Base-by-base conservation (phyloP, 2,113 vertebrate genomes). In the Elephas maximus region DNA sequence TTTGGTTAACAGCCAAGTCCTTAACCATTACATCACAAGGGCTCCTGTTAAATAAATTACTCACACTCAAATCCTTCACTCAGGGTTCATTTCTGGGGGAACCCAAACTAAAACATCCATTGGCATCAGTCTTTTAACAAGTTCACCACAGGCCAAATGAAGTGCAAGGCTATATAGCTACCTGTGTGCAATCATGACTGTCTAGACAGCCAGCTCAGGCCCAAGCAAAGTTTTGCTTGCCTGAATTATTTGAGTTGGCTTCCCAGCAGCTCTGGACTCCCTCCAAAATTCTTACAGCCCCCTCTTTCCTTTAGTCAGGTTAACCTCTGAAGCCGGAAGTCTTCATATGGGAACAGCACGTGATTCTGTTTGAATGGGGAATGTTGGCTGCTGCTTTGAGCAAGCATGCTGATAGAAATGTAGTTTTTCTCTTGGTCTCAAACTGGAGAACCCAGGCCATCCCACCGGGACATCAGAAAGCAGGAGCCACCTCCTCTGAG, bases 231-330 rank as follows among this genome's bases (percentile, higher is more conserved):
- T 97, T 96, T 94, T 97, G 85, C 96, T 94, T 82, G 86, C 89
- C 88, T 91, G 87, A 92, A 94, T 98, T 98, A 97, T 98, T 98
- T 98, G 96, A 94, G 92, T 97, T 98, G 97, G 98, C 97, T 97
- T 93, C 65, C 94, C 92, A 77, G 88, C 90, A 90, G 90, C n/a
- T 57, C 73, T 98, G 98, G 97, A 97, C 28, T 84, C 60, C 57
- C n/a, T 98, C 97, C 98, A 98, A 94, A 78, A 96, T 96, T 94
- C 95, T 94, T 93, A 87, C 84, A 94, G 94, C 90, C 96, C 94
- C 97, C 53, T 81, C 93, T 93, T 96, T 86, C 80, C 95, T 95
- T 96, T 92, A 63, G 93, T 89, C 87, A 97, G 94, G 93, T 91
- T 94, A 94, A 94, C 93, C 88, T 97, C 84, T 1, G 5, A 94